These are phyloP conservation scores for Pentalonia nigronervosa DNA, from an alignment of 1,140 invertebrate genomes.

Conservation along the genomic window DNA sequence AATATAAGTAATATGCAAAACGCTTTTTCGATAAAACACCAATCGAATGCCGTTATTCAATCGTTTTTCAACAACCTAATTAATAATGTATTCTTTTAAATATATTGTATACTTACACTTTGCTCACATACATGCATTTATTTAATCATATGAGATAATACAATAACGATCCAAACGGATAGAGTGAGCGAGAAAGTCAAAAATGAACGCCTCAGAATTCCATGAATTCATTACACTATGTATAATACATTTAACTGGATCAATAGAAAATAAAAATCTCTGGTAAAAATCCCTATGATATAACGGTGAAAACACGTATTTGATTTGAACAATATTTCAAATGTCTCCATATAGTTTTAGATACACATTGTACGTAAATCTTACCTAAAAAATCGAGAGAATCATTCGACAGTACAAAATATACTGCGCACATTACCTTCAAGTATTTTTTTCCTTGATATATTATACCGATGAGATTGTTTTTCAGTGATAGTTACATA, in stretches of 20 bases:
- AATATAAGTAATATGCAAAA: not conserved
- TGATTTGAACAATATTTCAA: not conserved
- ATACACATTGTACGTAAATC: not conserved
- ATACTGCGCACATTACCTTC: not conserved
- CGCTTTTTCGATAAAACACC: not conserved
- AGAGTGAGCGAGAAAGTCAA: not conserved
- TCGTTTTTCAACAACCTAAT: not conserved
- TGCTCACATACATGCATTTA: not conserved
- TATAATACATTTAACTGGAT: not conserved
- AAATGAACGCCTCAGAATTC: not conserved
- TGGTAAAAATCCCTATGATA: not conserved
- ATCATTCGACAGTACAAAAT: not conserved
- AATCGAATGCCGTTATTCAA: not conserved
- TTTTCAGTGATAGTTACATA: not conserved
- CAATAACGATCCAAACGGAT: not conserved
- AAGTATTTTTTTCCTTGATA: conserved; percentile 8
- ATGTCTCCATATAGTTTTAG: not conserved
- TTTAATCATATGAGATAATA: not conserved
- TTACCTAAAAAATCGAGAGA: too few species aligned
- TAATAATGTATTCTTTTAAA: not conserved
- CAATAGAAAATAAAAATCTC: not conserved
- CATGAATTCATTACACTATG: not conserved
- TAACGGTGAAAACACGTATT: not conserved
- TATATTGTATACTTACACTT: not conserved
- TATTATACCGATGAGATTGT: not conserved